Base-by-base conservation (phyloP, 2,113 vertebrate genomes). In the Athene noctua region DNA sequence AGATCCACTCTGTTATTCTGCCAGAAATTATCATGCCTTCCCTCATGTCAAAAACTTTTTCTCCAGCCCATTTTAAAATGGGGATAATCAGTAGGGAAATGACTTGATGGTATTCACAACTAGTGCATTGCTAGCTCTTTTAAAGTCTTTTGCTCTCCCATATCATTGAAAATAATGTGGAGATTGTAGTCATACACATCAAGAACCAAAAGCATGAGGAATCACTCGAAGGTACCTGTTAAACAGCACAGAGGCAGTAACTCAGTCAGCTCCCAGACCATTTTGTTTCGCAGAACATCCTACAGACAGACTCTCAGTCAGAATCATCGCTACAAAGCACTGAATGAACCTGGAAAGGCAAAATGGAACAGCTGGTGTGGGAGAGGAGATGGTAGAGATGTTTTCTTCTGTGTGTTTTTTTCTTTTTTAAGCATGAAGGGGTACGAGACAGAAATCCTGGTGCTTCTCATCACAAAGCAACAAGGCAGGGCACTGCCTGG, bases 371-470 rank as follows among this genome's bases (percentile, higher is more conserved):
- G 51, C 12, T 49, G 36, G 13, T 7, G 4, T 3, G 7, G n/a
- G 34, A 87, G 30, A 6, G 17, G 51, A 86, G 34, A 44, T 12
- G 25, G 30, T 26, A 65, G 27, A 44, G 34, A 61, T 6, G 26
- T 27, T 75, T 75, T 49, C 18, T 63, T 66, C 66, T 10, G 2
- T 47, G 44, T 46, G 16, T 46, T 46, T 46, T 46, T 16, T 46
- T 30, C 40, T 44, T 8, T 44, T 13, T n/a, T 14, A 21, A 34
- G 59, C 8, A 40, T 3, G 14, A 92, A 74, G 17, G 38, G 30
- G 46, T 34, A 19, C 0, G 0, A 80, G 58, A n/a, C 49, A 66
- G 27, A 63, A 83, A 44, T 26, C 1, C 0, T 19, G n/a, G 29
- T 25, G 63, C 8, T 38, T 71, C 51, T 51, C 20, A 18, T 25